These are phyloP conservation scores for Dryoscopus gambensis DNA, from an alignment of 2,113 vertebrate species.

Conservation along the genomic window DNA sequence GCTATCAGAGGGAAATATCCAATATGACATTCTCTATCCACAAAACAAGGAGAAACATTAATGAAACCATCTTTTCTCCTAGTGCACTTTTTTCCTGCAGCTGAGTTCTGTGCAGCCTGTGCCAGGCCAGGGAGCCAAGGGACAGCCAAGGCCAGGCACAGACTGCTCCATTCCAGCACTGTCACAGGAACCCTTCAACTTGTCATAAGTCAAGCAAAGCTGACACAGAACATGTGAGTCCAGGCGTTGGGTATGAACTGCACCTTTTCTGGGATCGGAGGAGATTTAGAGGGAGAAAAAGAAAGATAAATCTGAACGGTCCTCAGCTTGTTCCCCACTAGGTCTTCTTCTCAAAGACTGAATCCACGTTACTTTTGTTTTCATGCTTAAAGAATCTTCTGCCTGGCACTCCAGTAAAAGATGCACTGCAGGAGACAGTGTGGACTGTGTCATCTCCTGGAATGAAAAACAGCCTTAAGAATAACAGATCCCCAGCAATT, in stretches of 20 bases:
- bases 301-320: neutral
- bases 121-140: neutral
- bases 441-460: neutral
- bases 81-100: neutral
- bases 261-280: neutral
- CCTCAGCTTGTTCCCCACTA: neutral
- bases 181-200: neutral
- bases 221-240: rapidly evolving
- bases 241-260: neutral
- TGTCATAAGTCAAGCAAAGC: neutral
- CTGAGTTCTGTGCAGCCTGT: neutral
- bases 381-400: neutral
- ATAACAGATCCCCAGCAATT: neutral
- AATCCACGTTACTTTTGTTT: neutral
- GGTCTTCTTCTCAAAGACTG: neutral
- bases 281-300: neutral
- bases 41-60: neutral
- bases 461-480: neutral
- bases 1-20: neutral
- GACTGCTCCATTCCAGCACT: neutral
- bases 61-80: neutral
- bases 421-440: neutral
- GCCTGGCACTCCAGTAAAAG: neutral
- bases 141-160: neutral
- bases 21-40: neutral